phyloP scores from a whole-genome alignment of 1,140 invertebrate species.

The Rhyzopertha dominica region DNA sequence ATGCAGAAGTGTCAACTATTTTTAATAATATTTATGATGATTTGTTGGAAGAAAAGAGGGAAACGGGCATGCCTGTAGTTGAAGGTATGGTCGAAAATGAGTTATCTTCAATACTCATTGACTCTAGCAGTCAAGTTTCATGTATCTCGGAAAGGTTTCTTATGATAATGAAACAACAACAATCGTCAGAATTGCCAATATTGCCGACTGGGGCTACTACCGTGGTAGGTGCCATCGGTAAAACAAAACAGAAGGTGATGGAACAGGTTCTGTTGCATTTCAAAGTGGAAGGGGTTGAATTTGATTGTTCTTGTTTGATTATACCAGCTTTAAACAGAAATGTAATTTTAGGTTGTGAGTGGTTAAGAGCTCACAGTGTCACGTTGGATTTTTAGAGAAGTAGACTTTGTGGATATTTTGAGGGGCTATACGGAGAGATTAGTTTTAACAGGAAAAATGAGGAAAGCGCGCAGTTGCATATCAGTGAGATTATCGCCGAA shows the following conservation, averaged over 20 bases:
- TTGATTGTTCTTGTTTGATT: constrained; percentile 21
- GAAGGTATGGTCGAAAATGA: background rate
- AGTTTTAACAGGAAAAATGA: no score
- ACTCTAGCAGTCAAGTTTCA: constrained; percentile 30
- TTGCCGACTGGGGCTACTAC: constrained; percentile 25
- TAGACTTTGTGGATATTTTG: background rate
- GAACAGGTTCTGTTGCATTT: constrained; percentile 13
- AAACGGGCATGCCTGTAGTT: background rate
- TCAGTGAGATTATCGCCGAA: no score
- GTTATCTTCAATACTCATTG: constrained; percentile 4
- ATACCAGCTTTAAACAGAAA: constrained; percentile 18
- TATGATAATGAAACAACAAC: constrained; percentile 18
- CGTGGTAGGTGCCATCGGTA: constrained; percentile 21
- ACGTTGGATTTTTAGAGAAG: constrained; percentile 13
- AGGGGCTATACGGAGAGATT: background rate
- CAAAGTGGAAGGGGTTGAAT: background rate
- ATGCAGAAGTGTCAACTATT: constrained; percentile 6
- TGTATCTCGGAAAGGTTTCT: constrained; percentile 28
- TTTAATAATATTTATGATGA: constrained; percentile 8
- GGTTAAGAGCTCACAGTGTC: constrained; percentile 21
- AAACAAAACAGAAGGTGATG: constrained; percentile 22
- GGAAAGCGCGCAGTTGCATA: no score
- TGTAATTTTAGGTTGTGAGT: constrained; percentile 31
- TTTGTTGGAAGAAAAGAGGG: background rate
- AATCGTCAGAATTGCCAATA: constrained; percentile 10